These are phyloP conservation scores for Cuniculus paca DNA, from an alignment of 2,797 vertebrate species.

Conservation along the genomic window DNA sequence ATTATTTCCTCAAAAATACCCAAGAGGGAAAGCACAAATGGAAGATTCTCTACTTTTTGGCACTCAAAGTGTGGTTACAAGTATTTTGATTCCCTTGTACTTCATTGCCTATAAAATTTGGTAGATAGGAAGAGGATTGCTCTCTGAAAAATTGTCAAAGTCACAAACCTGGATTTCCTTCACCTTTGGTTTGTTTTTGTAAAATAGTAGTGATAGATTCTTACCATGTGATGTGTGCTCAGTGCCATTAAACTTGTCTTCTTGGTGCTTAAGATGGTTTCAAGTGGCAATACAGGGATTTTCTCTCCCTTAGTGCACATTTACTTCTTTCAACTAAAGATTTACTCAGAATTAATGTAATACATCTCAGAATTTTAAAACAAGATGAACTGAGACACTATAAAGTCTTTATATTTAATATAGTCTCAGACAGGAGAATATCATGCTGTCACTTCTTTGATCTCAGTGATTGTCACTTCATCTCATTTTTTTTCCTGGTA, in stretches of 20 bases:
- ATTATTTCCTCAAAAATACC: slow-evolving; percentile 28
- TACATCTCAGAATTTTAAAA: neutral
- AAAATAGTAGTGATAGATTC: neutral
- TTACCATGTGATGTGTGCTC: neutral
- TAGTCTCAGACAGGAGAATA: neutral
- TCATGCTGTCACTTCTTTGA: fast-evolving
- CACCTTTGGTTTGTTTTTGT: neutral
- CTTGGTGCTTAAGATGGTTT: neutral
- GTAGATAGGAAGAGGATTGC: neutral
- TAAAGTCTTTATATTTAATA: neutral
- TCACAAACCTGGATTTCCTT: neutral
- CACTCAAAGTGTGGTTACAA: neutral
- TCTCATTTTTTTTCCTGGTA: neutral
- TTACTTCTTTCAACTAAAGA: slow-evolving; percentile 7
- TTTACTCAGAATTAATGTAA: neutral
- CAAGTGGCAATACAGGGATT: neutral
- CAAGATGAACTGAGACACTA: neutral
- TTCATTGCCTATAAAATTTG: neutral
- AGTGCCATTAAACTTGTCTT: neutral
- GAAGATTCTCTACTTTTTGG: neutral
- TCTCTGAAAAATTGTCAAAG: neutral
- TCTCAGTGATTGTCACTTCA: neutral
- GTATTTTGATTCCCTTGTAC: neutral
- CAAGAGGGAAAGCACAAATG: neutral
- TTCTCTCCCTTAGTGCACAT: neutral